Evolutionary conservation across 2,113 vertebrate species (phyloP).

Genomic region (Talpa occidentalis): DNA sequence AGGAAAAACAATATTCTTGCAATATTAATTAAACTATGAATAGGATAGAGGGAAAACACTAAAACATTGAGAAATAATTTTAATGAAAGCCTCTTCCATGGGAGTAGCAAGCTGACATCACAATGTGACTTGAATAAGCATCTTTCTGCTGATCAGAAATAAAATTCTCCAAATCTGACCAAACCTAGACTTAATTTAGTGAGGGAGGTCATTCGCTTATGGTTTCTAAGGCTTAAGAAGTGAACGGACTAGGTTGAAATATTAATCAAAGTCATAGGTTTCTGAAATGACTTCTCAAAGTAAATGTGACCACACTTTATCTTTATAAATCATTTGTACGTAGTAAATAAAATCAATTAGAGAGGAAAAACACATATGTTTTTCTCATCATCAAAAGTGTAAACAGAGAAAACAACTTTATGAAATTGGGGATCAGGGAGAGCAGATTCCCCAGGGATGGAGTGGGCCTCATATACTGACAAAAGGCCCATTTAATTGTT

Average conservation of each 20-base stretch:
- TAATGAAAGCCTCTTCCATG: slow-evolving; percentile 9
- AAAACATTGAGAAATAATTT: not conserved
- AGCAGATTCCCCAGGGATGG: slow-evolving; percentile 53
- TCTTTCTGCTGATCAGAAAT: not conserved
- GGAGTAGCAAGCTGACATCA: not conserved
- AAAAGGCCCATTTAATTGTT: slow-evolving; percentile 81
- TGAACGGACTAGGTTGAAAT: slow-evolving; percentile 31
- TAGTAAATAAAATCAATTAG: slow-evolving; percentile 71
- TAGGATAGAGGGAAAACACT: not conserved
- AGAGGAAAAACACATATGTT: slow-evolving; percentile 53
- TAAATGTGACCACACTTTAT: slow-evolving; percentile 56
- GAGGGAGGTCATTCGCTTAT: not conserved
- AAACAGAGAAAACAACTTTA: slow-evolving; percentile 73
- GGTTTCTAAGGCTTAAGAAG: slow-evolving; percentile 19
- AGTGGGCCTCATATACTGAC: slow-evolving; percentile 68
- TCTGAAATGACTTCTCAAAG: slow-evolving; percentile 64
- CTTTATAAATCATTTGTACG: slow-evolving; percentile 69
- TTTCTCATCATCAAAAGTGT: slow-evolving; percentile 71
- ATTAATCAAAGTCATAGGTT: slow-evolving; percentile 54
- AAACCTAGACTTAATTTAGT: not conserved
- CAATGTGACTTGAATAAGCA: not conserved
- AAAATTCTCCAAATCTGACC: not conserved
- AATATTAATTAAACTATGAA: slow-evolving; percentile 27
- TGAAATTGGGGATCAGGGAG: not conserved
- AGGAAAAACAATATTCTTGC: not conserved